Evolutionary conservation across 2,797 vertebrate species (phyloP).

Genomic region (Lateolabrax maculatus): DNA sequence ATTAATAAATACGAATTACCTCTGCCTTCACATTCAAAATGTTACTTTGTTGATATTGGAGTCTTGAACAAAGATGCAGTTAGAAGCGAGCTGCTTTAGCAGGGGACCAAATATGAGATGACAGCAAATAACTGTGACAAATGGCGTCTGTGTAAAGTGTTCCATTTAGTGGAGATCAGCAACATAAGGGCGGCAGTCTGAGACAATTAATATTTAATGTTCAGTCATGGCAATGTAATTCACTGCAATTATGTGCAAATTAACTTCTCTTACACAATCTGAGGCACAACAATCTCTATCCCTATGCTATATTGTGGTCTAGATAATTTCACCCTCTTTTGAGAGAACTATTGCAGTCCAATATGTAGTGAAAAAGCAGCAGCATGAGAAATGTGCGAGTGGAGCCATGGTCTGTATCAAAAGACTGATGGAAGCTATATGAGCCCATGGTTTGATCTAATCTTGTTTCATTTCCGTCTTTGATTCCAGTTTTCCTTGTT

Average conservation of each 20-base stretch:
- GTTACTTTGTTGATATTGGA: constrained; percentile 47
- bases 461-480: constrained; percentile 53
- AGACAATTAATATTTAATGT: constrained; percentile 76
- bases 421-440: constrained; percentile 44
- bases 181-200: constrained; percentile 67
- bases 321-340: neutral
- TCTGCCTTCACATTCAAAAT: constrained; percentile 44
- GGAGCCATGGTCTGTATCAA: constrained; percentile 17
- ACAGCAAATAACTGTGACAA: constrained; percentile 76
- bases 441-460: constrained; percentile 40
- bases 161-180: constrained; percentile 68
- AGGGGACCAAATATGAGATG: constrained; percentile 52
- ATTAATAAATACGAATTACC: constrained; percentile 59
- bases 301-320: neutral
- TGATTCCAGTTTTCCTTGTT: constrained; percentile 47
- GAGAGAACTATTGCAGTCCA: neutral
- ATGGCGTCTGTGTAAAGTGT: constrained; percentile 62
- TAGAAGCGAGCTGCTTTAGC: constrained; percentile 46
- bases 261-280: constrained; percentile 44
- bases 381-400: neutral
- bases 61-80: constrained; percentile 43
- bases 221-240: constrained; percentile 61
- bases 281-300: constrained; percentile 6
- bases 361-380: neutral
- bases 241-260: constrained; percentile 59